Evolutionary conservation across 2,113 vertebrate species (phyloP).

Genomic region (Tor tambroides): DNA sequence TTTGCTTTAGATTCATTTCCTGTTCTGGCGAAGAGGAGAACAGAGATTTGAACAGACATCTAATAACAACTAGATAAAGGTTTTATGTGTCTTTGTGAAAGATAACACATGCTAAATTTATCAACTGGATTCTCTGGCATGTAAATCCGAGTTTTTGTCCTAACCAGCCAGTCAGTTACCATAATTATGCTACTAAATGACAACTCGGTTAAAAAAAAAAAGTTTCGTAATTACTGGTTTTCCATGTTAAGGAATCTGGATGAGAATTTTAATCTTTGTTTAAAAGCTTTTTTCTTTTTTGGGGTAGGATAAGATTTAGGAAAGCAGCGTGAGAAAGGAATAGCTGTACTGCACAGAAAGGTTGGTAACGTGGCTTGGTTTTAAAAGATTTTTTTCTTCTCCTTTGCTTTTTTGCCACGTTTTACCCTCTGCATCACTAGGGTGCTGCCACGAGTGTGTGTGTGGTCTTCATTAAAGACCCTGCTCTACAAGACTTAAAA

Average conservation of each 20-base stretch:
- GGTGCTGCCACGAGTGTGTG: not conserved
- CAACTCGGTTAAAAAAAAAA: not conserved
- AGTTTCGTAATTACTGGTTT: conserved; percentile 24
- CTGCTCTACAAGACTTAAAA: conserved; percentile 14
- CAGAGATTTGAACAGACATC: not conserved
- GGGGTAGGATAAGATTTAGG: not conserved
- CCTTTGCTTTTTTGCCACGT: not conserved
- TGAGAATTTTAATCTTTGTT: not conserved
- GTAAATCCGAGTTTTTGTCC: not conserved
- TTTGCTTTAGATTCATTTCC: not conserved
- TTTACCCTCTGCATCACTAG: not conserved
- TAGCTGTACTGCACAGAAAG: not conserved
- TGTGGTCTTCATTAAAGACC: conserved; percentile 35
- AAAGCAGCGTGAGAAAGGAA: not conserved
- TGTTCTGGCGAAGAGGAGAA: not conserved
- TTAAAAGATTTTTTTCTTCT: not conserved
- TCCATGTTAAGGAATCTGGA: not conserved
- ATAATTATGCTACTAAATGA: conserved; percentile 8
- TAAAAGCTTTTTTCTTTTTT: not conserved
- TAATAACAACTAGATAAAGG: not conserved
- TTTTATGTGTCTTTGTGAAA: not conserved
- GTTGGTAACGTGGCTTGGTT: not conserved
- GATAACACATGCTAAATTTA: not conserved
- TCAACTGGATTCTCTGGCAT: not conserved
- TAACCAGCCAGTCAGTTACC: not conserved